Percentiles rank a stretch among this genome's conserved stretches.
phyloP scores from a whole-genome alignment of 2,113 vertebrate genomes.

The Hydrolagus affinis region DNA sequence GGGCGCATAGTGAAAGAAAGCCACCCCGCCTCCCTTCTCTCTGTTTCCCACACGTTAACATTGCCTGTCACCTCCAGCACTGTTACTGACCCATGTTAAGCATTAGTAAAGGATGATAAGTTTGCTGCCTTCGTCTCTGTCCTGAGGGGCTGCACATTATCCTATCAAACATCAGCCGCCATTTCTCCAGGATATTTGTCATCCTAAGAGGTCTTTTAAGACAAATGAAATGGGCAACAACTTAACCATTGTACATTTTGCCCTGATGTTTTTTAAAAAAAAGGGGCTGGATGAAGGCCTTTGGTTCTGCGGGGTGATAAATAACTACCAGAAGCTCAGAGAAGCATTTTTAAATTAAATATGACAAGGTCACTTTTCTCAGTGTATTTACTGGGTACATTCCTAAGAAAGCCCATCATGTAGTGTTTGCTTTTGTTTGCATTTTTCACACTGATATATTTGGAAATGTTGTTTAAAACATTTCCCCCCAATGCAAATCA shows the following conservation, averaged over 20 bases:
- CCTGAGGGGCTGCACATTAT: conserved; percentile 74
- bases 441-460: background rate
- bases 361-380: conserved; percentile 68
- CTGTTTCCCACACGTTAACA: conserved; percentile 73
- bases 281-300: conserved; percentile 73
- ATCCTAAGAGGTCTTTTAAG: conserved; percentile 66
- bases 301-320: conserved; percentile 64
- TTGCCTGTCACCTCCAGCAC: conserved; percentile 70
- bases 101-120: conserved; percentile 81
- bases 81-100: conserved; percentile 76
- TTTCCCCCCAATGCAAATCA: conserved; percentile 7
- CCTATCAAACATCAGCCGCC: conserved; percentile 74
- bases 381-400: conserved; percentile 42
- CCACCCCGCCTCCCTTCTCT: conserved; percentile 68
- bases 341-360: conserved; percentile 70
- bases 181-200: conserved; percentile 75
- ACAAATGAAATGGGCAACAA: conserved; percentile 73
- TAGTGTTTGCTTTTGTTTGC: background rate
- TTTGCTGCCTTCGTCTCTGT: conserved; percentile 75
- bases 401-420: background rate
- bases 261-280: conserved; percentile 51
- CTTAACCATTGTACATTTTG: conserved; percentile 68
- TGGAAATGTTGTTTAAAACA: background rate
- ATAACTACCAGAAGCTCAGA: conserved; percentile 66
- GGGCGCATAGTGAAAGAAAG: conserved; percentile 65